Evolutionary conservation across 2,888 invertebrate species (phyloP), one percentile per base, ranked within the genome.

Genomic region (Periphyllus acericola): DNA sequence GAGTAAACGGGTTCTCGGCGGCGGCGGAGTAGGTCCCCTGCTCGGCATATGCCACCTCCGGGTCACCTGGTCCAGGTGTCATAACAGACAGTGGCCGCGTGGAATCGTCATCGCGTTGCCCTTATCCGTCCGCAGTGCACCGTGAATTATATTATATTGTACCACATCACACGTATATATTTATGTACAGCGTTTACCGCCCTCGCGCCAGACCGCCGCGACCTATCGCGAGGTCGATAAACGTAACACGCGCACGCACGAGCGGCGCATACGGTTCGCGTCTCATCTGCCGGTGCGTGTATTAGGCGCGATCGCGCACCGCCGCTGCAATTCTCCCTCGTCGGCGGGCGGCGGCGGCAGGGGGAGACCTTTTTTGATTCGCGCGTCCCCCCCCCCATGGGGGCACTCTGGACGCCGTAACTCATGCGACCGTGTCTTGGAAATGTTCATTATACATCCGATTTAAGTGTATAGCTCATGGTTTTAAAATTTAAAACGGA

Each of bases 41-140:
- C 86, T 74, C 8, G 86, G 79, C 86, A 87, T 87, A 80, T 80
- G 86, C 86, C 80, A 80, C 86, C 80, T 80, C 86, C 80, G 80
- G 86, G 86, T 87, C 86, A 87, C 86, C 86, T 87, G 86, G 86
- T 72, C 86, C 86, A 87, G 86, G 86, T 87, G 86, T 80, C 86
- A 74, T 60, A 74, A 87, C 86, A 87, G 80, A 84, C 86, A 74
- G 80, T 60, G 86, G 71, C 85, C 78, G 85, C 6, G 36, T 40
- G 46, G 79, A 66, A 55, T 78, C 85, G 71, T 71, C 68, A 32
- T 68, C 81, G 34, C 11, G 79, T 34, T 34, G 60, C 34, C 25
- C 25, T 60, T 52, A 32, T 74, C 4, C 21, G 34, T n/a, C n/a
- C 32, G 32, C 32, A 0, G 71, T 32, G 4, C 29, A n/a, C n/a